phyloP scores from a whole-genome alignment of 2,888 invertebrate genomes.

The Melanargia galathea region DNA sequence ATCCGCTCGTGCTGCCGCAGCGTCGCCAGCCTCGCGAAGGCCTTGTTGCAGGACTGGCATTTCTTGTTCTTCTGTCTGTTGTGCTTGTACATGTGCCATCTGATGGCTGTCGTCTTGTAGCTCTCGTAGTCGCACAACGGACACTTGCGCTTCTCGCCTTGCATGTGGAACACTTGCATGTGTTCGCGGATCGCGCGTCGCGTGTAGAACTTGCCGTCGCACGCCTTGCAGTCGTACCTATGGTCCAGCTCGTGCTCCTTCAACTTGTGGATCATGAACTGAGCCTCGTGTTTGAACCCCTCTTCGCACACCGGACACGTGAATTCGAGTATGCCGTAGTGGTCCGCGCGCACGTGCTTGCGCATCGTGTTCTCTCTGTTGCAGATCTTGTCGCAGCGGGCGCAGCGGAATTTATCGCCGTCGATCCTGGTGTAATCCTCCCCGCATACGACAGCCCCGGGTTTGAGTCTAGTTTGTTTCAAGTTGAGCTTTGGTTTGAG shows the following conservation, averaged over 20 bases:
- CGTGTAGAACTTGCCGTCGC: constrained; percentile 61
- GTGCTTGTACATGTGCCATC: constrained; percentile 62
- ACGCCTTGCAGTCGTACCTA: constrained; percentile 64
- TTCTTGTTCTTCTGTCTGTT: constrained; percentile 66
- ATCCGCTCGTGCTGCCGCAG: constrained; percentile 63
- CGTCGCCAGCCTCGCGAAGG: constrained; percentile 63
- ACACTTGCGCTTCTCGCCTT: constrained; percentile 60
- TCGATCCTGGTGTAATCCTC: not conserved
- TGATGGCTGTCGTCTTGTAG: constrained; percentile 58
- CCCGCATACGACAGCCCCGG: not conserved
- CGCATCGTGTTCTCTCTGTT: not conserved
- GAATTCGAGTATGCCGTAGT: not conserved
- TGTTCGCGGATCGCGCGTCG: constrained; percentile 58
- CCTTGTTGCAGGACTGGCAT: constrained; percentile 70
- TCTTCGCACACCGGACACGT: not conserved
- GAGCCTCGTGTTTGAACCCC: not conserved
- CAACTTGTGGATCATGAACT: constrained; percentile 41
- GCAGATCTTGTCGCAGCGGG: not conserved
- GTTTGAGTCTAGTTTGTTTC: too few relatives aligned
- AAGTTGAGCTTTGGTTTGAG: too few relatives aligned
- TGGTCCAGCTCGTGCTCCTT: constrained; percentile 63
- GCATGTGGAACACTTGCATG: constrained; percentile 65
- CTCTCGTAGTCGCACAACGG: constrained; percentile 65
- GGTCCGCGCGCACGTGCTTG: not conserved
- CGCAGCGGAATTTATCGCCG: not conserved